Evolutionary conservation across 2,113 vertebrate genomes (phyloP), one percentile per base, ranked within the genome.

Genomic region (Saimiri boliviensis): DNA sequence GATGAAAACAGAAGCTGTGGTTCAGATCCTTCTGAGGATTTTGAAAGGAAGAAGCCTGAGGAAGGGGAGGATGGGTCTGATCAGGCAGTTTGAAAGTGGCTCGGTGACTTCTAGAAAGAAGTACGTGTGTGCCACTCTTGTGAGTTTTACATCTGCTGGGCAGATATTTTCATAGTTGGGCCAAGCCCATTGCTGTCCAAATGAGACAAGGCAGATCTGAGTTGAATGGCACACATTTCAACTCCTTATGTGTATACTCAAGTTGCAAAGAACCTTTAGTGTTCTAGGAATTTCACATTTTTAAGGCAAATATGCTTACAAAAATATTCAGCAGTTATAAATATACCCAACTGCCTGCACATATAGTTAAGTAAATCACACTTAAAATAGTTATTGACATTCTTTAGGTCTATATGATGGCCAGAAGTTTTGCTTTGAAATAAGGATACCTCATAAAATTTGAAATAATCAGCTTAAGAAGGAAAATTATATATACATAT

Each of bases 381-480:
- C 35, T 42, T 90, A 47, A 77, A 71, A 23, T 45, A 45, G 68
- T 92, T 94, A 42, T 71, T 97, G 49, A 27, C 93, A 94, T 52
- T 35, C 4, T 49, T 6, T 0, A 54, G 85, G 32, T 96, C 54
- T 70, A 2, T 40, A 19, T 52, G 9, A 63, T 87, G 19, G 30
- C 42, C 37, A 80, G 13, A 52, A 80, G 16, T 92, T 96, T 71
- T 94, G 37, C 77, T 96, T 96, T 97, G 32, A 79, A 54, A 1
- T 32, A 54, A 94, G 14, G 4, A 63, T 12, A 8, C 40, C 74
- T 96, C 54, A 74, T 89, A 17, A 63, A 63, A 96, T 85, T 63
- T 73, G 70, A 66, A 23, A 25, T 58, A 91, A 37, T 82, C 86
- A 6, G 77, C 54, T 85, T 86, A 91, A 92, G 66, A 84, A 68